Evolutionary conservation across 2,797 vertebrate species (phyloP).

Genomic region (Danio aesculapii): DNA sequence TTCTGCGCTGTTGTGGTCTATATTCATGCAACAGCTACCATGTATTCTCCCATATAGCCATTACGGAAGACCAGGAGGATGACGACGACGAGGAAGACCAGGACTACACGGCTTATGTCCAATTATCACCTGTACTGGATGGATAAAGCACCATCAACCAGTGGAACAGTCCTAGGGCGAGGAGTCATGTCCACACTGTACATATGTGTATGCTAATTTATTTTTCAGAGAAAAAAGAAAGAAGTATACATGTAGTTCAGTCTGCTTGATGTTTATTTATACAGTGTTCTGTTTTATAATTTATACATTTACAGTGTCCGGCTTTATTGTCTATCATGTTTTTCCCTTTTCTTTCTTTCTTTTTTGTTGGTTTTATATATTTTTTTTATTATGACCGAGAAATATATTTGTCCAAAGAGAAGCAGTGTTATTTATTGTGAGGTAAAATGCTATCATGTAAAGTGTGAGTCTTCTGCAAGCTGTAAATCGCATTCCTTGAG

Average conservation of each 20-base stretch:
- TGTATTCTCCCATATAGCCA: constrained; percentile 99
- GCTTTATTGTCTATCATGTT: constrained; percentile 96
- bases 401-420: constrained; percentile 99
- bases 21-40: constrained; percentile 99
- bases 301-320: constrained; percentile 99
- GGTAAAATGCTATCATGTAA: constrained; percentile 91
- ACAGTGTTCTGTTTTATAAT: constrained; percentile 98
- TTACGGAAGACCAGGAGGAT: constrained; percentile 97
- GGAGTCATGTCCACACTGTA: constrained; percentile 98
- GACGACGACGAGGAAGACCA: constrained; percentile 96
- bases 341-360: constrained; percentile 70
- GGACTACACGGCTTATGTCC: constrained; percentile 95
- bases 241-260: constrained; percentile 99
- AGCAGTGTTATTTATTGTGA: constrained; percentile 99
- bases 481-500: constrained; percentile 95
- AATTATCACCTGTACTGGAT: constrained; percentile 97
- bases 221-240: constrained; percentile 94
- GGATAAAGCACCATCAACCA: constrained; percentile 90
- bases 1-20: constrained; percentile 94
- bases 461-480: constrained; percentile 92
- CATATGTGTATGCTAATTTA: constrained; percentile 99
- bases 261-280: constrained; percentile 99
- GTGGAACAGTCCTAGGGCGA: constrained; percentile 87
- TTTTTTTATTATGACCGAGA: constrained; percentile 87
- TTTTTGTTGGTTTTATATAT: constrained; percentile 59